Conservation (phyloP, 53 echinoderm and acorn worm genomes). For the Paracentrotus lividus region DNA sequence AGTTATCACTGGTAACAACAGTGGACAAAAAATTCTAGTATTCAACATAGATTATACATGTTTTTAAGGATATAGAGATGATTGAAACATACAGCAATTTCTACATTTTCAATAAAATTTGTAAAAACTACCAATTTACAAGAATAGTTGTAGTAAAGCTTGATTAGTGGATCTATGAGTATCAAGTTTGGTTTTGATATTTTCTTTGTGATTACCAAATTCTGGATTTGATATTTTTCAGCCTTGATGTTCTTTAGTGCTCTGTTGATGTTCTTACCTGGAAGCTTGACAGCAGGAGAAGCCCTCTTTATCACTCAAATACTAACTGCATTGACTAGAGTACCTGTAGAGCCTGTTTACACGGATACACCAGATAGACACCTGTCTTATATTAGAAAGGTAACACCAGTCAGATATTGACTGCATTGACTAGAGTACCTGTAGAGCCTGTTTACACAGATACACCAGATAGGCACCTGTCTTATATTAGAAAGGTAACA, state of each 20-base stretch:
- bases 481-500: constrained; percentile 78
- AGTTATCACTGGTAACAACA: background rate
- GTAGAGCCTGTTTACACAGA: constrained; percentile 61
- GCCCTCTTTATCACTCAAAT: constrained; percentile 83
- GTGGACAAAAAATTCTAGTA: background rate
- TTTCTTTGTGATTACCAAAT: too few relatives aligned
- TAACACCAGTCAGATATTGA: constrained; percentile 75
- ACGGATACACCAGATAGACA: constrained; percentile 56
- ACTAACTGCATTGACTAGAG: constrained; percentile 70
- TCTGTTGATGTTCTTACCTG: constrained; percentile 77
- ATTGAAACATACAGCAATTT: too few relatives aligned
- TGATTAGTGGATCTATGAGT: too few relatives aligned
- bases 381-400: constrained; percentile 79
- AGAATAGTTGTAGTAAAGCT: too few relatives aligned
- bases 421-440: constrained; percentile 65
- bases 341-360: constrained; percentile 67
- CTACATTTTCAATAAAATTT: too few relatives aligned
- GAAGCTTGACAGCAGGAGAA: constrained; percentile 88
- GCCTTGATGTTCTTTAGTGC: constrained; percentile 72
- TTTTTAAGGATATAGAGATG: background rate
- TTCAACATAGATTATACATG: background rate
- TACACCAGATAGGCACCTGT: constrained; percentile 57
- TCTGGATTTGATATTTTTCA: constrained; percentile 30
- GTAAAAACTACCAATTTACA: too few relatives aligned
- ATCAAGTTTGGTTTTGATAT: too few relatives aligned